A percentile compares a stretch with the other conserved stretches of the same genome.
These are phyloP conservation scores for Metallyticus violacea DNA, from an alignment of 2,888 invertebrate genomes.

Conservation along the genomic window DNA sequence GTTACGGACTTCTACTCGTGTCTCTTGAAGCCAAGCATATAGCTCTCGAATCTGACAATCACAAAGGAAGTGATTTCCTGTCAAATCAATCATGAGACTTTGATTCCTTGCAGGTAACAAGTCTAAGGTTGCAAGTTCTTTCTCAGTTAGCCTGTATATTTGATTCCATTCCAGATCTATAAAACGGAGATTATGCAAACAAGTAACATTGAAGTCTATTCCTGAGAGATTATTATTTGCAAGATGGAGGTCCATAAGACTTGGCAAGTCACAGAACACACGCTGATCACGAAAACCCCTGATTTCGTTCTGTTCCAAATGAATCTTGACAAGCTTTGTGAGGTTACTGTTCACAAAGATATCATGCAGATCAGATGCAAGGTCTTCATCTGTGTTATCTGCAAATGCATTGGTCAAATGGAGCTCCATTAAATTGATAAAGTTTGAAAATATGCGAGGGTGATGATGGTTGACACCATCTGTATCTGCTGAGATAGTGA, in stretches of 20 bases:
- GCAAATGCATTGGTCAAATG: constrained; percentile 73
- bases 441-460: constrained; percentile 67
- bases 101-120: constrained; percentile 50
- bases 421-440: constrained; percentile 63
- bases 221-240: constrained; percentile 62
- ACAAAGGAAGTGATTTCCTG: constrained; percentile 67
- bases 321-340: constrained; percentile 63
- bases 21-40: constrained; percentile 60
- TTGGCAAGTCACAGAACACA: constrained; percentile 68
- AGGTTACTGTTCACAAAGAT: constrained; percentile 67
- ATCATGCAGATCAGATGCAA: constrained; percentile 65
- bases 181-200: constrained; percentile 62
- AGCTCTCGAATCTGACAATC: constrained; percentile 61
- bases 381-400: constrained; percentile 57
- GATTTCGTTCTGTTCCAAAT: constrained; percentile 75
- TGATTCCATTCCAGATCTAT: constrained; percentile 68
- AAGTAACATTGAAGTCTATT: constrained; percentile 63
- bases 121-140: constrained; percentile 58
- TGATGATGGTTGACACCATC: constrained; percentile 60
- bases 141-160: constrained; percentile 55
- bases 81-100: constrained; percentile 59
- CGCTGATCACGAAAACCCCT: constrained; percentile 59
- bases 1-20: constrained; percentile 59
- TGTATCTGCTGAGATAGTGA: constrained; percentile 56
- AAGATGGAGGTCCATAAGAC: constrained; percentile 63